Base-by-base conservation (phyloP, 2,113 vertebrate species). In the Platichthys flesus region DNA sequence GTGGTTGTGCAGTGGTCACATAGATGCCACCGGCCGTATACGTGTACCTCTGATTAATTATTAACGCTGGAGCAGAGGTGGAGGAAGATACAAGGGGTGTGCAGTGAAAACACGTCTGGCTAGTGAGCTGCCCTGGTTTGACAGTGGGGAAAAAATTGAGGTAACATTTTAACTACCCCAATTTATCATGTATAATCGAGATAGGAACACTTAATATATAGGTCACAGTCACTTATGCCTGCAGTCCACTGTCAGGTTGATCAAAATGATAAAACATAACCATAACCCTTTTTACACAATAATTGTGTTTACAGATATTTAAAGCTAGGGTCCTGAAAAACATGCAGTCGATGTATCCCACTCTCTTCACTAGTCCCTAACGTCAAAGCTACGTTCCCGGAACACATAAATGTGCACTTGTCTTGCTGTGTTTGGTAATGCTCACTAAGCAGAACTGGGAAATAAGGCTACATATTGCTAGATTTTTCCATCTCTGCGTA, bases 1-100 rank as follows among this genome's bases (percentile, higher is more conserved):
- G 80, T 85, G 84, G 86, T 90, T 66, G 74, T 71, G 47, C 69
- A 67, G 67, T 80, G 78, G 75, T 85, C 79, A 78, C 86, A 81
- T 35, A 66, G 64, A 82, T 74, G 78, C 78, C 74, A 59, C 55
- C 65, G 20, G 86, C 78, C 63, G 64, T 60, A 85, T 74, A 84
- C 69, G 73, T 76, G 78, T 58, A 81, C 55, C 70, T 65, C 28
- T 0, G 10, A 83, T 86, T 45, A 89, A 87, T 92, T 91, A 89
- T 91, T 91, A 79, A 90, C 28, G 80, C n/a, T 62, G 56, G 15
- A 71, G 56, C 61, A 45, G 70, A 71, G 35, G 65, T 59, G 26
- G 49, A 4, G n/a, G 24, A 23, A 59, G 66, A 78, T 52, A 75
- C 61, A 83, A 60, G 76, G 64, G 51, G 71, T 60, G 45, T 72